Conservation (phyloP, 2,888 invertebrate genomes). For the Phalangium opilio region DNA sequence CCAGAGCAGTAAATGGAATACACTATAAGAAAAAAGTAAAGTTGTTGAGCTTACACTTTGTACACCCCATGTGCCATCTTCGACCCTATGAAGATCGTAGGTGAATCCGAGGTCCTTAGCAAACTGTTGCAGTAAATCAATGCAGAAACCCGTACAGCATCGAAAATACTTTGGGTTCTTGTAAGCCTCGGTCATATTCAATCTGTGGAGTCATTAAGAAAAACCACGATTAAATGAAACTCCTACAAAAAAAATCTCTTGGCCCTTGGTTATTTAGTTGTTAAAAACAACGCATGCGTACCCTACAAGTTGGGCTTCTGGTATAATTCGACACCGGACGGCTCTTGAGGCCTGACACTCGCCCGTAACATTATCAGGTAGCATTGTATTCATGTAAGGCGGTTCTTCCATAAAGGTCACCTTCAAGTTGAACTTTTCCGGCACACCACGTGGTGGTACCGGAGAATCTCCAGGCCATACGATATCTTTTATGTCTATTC, state of each 20-base stretch:
- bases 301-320: slow-evolving; percentile 63
- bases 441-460: slow-evolving; percentile 90
- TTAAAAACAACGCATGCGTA: slow-evolving; percentile 31
- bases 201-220: too few relatives aligned
- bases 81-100: slow-evolving; percentile 81
- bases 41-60: slow-evolving; percentile 4
- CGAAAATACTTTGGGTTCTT: slow-evolving; percentile 67
- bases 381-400: slow-evolving; percentile 84
- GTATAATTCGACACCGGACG: slow-evolving; percentile 67
- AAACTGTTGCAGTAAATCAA: slow-evolving; percentile 85
- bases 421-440: slow-evolving; percentile 87
- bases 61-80: slow-evolving; percentile 62
- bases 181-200: slow-evolving; percentile 12
- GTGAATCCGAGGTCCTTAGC: slow-evolving; percentile 91
- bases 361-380: slow-evolving; percentile 83
- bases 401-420: slow-evolving; percentile 79
- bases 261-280: too few relatives aligned
- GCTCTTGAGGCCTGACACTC: slow-evolving; percentile 78
- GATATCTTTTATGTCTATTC: slow-evolving; percentile 76
- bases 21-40: too few relatives aligned
- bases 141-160: slow-evolving; percentile 97
- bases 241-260: too few relatives aligned
- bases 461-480: slow-evolving; percentile 94
- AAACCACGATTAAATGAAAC: too few relatives aligned
- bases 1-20: too few relatives aligned